These are phyloP conservation scores for Biston betularia DNA, from an alignment of 2,888 invertebrate genomes.

Conservation along the genomic window DNA sequence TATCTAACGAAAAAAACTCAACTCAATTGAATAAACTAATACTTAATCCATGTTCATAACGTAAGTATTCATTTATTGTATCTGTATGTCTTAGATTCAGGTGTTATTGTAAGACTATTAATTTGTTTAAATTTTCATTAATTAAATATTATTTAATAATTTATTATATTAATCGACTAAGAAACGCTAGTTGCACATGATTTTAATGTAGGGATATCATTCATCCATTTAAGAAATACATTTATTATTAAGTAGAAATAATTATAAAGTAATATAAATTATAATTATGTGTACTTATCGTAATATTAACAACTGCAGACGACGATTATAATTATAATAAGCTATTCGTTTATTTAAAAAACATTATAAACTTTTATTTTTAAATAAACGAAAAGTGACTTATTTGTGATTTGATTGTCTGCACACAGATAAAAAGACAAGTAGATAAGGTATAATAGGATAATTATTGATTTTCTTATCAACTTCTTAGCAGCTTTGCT, in stretches of 20 bases:
- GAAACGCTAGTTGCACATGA: conserved; percentile 31
- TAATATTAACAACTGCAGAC: background rate
- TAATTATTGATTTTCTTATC: too few species aligned
- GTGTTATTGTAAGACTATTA: background rate
- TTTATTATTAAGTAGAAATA: conserved; percentile 6
- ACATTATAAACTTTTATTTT: background rate
- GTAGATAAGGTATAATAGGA: too few species aligned
- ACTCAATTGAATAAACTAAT: background rate
- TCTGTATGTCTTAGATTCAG: background rate
- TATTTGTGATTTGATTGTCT: background rate
- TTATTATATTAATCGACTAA: conserved; percentile 21
- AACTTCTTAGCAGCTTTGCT: too few species aligned
- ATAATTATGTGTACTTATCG: background rate
- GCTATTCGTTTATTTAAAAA: too few species aligned
- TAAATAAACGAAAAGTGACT: background rate
- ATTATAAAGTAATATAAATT: background rate
- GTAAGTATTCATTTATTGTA: conserved; percentile 3
- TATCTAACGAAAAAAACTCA: background rate
- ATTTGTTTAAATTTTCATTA: background rate
- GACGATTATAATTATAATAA: background rate
- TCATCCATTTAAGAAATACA: conserved; percentile 8
- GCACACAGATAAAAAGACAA: background rate
- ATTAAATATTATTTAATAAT: too few species aligned
- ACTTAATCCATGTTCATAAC: background rate
- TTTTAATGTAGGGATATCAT: conserved; percentile 15